Conservation (phyloP, 2,888 invertebrate species). For the Sepioteuthis lessoniana region DNA sequence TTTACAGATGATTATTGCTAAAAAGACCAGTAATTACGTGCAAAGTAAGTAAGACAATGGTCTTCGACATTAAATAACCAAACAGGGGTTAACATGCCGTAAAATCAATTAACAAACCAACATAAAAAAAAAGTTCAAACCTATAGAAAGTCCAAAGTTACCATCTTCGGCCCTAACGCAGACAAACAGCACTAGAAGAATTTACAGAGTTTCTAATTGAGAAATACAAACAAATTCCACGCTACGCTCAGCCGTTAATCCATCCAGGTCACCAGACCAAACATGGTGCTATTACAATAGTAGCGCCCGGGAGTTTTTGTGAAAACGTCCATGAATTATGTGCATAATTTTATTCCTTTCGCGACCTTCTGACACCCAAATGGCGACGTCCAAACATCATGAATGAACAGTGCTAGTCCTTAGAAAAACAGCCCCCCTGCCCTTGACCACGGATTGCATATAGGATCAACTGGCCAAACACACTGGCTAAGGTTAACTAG, state of each 20-base stretch:
- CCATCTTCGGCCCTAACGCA: no score
- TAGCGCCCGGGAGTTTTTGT: not conserved
- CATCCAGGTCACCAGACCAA: not conserved
- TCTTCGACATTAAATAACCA: no score
- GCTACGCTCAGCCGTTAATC: not conserved
- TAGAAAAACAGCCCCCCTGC: not conserved
- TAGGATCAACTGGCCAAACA: constrained; percentile 2
- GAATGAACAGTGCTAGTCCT: not conserved
- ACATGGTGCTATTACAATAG: not conserved
- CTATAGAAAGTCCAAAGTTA: no score
- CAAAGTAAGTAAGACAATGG: no score
- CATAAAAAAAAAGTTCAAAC: no score
- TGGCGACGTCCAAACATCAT: not conserved
- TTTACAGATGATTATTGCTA: no score
- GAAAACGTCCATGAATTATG: not conserved
- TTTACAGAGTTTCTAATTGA: not conserved
- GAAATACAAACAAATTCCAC: not conserved
- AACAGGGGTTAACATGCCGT: no score
- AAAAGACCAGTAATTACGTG: no score
- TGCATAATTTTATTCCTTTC: not conserved
- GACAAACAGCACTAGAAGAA: not conserved
- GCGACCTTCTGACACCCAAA: not conserved
- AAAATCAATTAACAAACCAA: no score
- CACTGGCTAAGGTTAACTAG: not conserved
- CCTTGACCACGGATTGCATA: not conserved